These are phyloP conservation scores for Portunus trituberculatus DNA, from an alignment of 1,140 invertebrate species.

Conservation along the genomic window DNA sequence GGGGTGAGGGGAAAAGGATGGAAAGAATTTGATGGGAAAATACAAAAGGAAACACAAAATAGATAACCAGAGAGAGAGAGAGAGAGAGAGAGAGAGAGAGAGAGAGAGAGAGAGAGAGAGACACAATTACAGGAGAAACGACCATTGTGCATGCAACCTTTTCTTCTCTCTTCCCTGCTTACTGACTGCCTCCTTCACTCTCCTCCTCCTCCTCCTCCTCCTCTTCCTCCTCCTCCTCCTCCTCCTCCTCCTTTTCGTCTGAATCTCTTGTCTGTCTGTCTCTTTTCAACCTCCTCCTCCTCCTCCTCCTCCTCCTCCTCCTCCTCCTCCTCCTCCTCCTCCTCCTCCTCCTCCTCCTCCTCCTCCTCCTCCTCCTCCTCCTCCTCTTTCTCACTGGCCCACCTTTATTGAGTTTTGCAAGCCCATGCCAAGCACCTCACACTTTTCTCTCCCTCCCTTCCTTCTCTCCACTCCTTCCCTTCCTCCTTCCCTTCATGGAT, in stretches of 20 bases:
- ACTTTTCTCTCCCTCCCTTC: neutral
- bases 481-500: neutral
- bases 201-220: neutral
- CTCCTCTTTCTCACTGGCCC: neutral
- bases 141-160: neutral
- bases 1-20: neutral
- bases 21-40: neutral
- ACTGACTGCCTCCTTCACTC: neutral
- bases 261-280: neutral
- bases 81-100: neutral
- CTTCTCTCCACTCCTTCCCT: neutral
- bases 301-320: neutral
- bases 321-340: neutral
- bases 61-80: conserved; percentile 14
- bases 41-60: neutral
- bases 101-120: conserved; percentile 1
- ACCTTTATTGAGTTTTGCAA: conserved; percentile 28
- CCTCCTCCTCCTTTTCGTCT: neutral
- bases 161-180: neutral
- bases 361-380: neutral
- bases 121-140: neutral
- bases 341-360: neutral
- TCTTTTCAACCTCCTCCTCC: neutral
- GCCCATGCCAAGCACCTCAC: neutral
- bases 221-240: neutral